Evolutionary conservation across 1,140 invertebrate species (phyloP).

Genomic region (Drosophila eugracilis): DNA sequence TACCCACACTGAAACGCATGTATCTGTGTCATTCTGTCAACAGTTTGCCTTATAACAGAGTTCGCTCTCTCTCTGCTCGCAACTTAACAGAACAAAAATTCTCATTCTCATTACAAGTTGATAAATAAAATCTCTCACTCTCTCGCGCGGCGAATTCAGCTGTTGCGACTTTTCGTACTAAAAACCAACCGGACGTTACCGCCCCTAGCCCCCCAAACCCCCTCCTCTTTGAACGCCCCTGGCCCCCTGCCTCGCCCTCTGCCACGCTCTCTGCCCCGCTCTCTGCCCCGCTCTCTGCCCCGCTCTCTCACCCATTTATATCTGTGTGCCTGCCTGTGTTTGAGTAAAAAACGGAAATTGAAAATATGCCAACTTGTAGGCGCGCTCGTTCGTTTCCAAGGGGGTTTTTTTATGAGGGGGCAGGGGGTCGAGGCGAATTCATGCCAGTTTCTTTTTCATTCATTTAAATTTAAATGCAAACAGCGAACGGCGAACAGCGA

Average conservation of each 20-base stretch:
- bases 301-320: background rate
- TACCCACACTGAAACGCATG: background rate
- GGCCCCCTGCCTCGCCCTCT: background rate
- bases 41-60: no score
- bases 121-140: no score
- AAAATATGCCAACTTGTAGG: conserved; percentile 85
- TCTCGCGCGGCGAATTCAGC: conserved; percentile 15
- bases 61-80: no score
- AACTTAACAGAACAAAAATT: no score
- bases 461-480: conserved; percentile 83
- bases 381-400: conserved; percentile 68
- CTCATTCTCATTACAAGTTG: no score
- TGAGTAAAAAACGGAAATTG: conserved; percentile 84
- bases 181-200: conserved; percentile 82
- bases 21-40: background rate
- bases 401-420: conserved; percentile 14
- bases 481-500: conserved; percentile 68
- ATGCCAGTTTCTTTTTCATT: conserved; percentile 80
- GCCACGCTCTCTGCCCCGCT: background rate
- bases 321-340: conserved; percentile 37
- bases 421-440: conserved; percentile 67
- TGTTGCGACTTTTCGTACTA: conserved; percentile 63
- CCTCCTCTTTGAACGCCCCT: conserved; percentile 15
- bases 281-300: background rate
- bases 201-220: conserved; percentile 38